Percentiles rank a stretch among this genome's conserved stretches.
Conservation (phyloP, 2,113 vertebrate genomes). For the Orycteropus afer region DNA sequence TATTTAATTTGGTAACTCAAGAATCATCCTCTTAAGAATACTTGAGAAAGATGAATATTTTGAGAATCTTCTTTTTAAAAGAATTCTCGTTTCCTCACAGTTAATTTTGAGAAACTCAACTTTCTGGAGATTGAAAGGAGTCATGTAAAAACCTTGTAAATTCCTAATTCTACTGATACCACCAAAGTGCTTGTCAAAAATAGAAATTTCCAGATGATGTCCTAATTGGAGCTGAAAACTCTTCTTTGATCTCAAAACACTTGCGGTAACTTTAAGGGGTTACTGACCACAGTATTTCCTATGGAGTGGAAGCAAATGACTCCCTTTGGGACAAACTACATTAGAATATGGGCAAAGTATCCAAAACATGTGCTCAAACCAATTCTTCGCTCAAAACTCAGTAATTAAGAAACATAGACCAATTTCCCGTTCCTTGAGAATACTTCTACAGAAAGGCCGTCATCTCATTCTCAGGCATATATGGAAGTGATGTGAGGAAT, state of each 20-base stretch:
- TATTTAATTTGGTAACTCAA: constrained; percentile 25
- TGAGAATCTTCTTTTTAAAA: constrained; percentile 50
- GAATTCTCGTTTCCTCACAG: constrained; percentile 26
- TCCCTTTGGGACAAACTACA: neutral
- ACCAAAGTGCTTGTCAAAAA: constrained; percentile 19
- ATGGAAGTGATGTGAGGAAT: neutral
- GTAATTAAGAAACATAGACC: neutral
- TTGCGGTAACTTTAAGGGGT: neutral
- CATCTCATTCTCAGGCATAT: neutral
- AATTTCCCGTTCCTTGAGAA: neutral
- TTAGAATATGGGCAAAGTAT: neutral
- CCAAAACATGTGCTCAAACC: neutral
- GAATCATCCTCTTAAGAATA: constrained; percentile 59
- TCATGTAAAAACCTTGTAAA: constrained; percentile 43
- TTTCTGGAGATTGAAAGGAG: constrained; percentile 45
- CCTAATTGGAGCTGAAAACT: neutral
- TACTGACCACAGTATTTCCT: neutral
- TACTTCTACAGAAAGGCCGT: neutral
- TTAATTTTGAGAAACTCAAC: constrained; percentile 47
- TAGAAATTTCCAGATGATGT: neutral
- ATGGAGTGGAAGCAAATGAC: neutral
- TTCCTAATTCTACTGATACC: constrained; percentile 35
- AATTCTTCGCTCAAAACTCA: neutral
- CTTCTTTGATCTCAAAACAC: neutral
- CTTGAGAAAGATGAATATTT: constrained; percentile 60